phyloP scores from a whole-genome alignment of 2,888 invertebrate genomes.

The Junonia oenone region DNA sequence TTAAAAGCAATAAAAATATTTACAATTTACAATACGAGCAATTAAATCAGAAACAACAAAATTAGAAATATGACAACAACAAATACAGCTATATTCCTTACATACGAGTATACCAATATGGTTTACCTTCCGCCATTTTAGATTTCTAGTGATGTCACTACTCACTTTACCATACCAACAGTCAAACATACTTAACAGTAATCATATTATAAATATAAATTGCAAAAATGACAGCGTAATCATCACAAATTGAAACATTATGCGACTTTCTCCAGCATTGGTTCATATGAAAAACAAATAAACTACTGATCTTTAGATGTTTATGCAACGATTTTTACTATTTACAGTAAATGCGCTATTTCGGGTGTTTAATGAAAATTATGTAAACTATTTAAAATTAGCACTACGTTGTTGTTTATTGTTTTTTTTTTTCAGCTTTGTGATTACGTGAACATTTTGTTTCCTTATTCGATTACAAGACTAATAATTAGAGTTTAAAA shows the following conservation, averaged over 20 bases:
- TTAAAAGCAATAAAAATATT: too few relatives aligned
- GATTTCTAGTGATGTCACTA: background rate
- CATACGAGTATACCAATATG: background rate
- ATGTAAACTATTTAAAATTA: background rate
- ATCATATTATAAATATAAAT: too few relatives aligned
- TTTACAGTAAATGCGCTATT: background rate
- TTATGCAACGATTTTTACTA: background rate
- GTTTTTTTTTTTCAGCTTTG: too few relatives aligned
- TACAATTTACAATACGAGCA: too few relatives aligned
- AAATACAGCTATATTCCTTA: too few relatives aligned
- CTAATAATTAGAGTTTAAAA: too few relatives aligned
- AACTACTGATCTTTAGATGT: background rate
- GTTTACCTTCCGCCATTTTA: background rate
- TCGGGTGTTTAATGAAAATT: background rate
- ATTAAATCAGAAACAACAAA: too few relatives aligned
- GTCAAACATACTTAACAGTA: background rate
- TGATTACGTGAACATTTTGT: background rate
- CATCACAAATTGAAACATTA: background rate
- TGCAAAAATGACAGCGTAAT: background rate
- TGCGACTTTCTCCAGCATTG: slow-evolving; percentile 5
- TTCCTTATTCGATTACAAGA: background rate
- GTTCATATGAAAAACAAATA: background rate
- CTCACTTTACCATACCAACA: background rate
- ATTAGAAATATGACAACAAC: too few relatives aligned
- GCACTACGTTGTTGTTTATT: background rate